Base-by-base conservation (phyloP, 2,888 invertebrate species). In the Drosophila kokeensis region DNA sequence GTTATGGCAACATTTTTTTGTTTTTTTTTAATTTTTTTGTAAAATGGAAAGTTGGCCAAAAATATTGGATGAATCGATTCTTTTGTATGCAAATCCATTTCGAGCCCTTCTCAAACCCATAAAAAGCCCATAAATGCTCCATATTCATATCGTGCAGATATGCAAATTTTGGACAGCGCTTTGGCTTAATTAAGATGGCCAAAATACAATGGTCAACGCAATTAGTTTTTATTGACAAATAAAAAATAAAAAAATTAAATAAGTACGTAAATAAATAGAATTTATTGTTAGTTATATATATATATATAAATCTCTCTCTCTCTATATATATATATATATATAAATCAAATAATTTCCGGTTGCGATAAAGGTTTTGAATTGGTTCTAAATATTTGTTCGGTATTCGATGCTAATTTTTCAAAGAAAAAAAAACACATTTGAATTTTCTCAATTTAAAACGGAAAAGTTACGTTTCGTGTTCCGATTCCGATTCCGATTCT, bases 31-130 rank as follows among this genome's bases (percentile, higher is more conserved):
- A 63, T 50, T 54, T 65, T 62, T 60, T 58, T 42, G 38, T 29
- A 64, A 72, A 75, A 67, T 80, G 71, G 70, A 80, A 74, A 78
- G 81, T 80, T 65, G 59, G 58, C 53, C 52, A 75, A 60, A 60
- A 61, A n/a, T 29, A 11, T 38, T 32, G 30, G 13, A 10, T 45
- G 24, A 32, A 50, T 57, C 57, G 63, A 32, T 69, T 24, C 53
- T 52, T 62, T 27, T 45, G 55, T 65, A 80, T 76, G 81, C 78
- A 72, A 72, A 80, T 68, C 48, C 24, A 58, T 18, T 42, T 42
- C 18, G 21, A 60, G 21, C 52, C 73, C 64, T 49, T 36, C 27
- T 38, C 30, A 21, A 59, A 27, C 18, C 60, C 45, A 60, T 68
- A 63, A 66, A 67, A 59, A 32, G 10, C 32, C 52, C 59, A 63